Evolutionary conservation across 1,140 invertebrate genomes (phyloP), one percentile per base, ranked within the genome.

Genomic region (Drosophila arawakana): DNA sequence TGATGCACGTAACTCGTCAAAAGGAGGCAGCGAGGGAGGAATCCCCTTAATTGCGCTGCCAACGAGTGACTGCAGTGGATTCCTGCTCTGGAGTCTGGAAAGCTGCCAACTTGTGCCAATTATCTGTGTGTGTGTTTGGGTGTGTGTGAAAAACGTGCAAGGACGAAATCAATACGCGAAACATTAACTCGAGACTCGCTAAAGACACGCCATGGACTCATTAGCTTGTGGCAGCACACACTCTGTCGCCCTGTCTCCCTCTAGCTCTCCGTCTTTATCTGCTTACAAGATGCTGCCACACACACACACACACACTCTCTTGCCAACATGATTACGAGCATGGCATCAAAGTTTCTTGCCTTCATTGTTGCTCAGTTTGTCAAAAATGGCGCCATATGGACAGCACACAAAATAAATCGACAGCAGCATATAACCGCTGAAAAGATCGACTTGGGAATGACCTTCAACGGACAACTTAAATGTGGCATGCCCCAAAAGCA

Each of bases 121-220:
- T 75, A 75, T 74, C 58, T 62, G 66, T 25, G 25, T 30, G 25
- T 30, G 25, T 30, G 25, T 30, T 30, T 30, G 25, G 25, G 25
- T 30, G 25, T 30, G 25, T 30, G 25, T 30, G 25, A 7, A 39
- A 47, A 50, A 49, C 21, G 35, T 35, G 39, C 76, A 73, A 70
- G 61, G 65, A 69, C 76, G 79, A 79, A 86, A 86, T 86, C 82
- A 86, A 86, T 86, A 88, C 84, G 83, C 80, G 80, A 80, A 89
- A 80, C 83, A 88, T 88, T 80, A 83, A 83, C 84, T 83, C 67
- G 73, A 83, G 74, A 57, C 54, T 21, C 70, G 66, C 67, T 80
- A 88, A 88, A 89, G 84, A 83, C 80, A 88, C 83, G 83, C 83
- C 73, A 88, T 77, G 80, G 83, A 88, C 84, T 88, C 83, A 89